Conservation (phyloP, 1,140 invertebrate genomes). For the Scaptodrosophila lebanonensis region DNA sequence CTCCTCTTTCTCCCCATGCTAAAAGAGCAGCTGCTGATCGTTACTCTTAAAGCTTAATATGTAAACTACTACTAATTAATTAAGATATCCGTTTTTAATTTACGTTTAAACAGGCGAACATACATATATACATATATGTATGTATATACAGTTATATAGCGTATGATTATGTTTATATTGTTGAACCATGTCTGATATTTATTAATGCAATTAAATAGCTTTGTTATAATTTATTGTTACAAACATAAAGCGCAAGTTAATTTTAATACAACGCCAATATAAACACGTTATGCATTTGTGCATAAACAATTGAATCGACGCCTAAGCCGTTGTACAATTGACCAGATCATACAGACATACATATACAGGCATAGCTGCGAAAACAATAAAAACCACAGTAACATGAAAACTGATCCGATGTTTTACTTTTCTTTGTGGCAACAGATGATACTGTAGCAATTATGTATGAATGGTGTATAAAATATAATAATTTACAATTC, state of each 20-base stretch:
- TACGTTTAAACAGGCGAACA: constrained; percentile 19
- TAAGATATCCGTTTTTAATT: constrained; percentile 38
- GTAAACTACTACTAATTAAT: constrained; percentile 14
- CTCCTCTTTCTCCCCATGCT: constrained; percentile 16
- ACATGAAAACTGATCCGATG: constrained; percentile 9
- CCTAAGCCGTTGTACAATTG: constrained; percentile 43
- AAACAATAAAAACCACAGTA: constrained; percentile 51
- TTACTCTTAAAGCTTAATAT: constrained; percentile 25
- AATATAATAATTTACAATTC: too few species aligned
- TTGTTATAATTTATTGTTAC: constrained; percentile 70
- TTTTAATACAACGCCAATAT: constrained; percentile 41
- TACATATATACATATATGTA: constrained; percentile 26
- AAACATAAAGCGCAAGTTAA: constrained; percentile 24
- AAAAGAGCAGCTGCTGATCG: constrained; percentile 47
- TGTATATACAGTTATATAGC: constrained; percentile 39
- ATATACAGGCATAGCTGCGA: too few species aligned
- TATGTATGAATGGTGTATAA: too few species aligned
- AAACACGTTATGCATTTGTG: neutral
- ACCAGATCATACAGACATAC: constrained; percentile 28
- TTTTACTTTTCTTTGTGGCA: too few species aligned
- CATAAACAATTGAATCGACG: constrained; percentile 20
- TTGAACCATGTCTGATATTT: constrained; percentile 71
- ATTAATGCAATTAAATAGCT: constrained; percentile 57
- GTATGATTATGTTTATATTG: constrained; percentile 57
- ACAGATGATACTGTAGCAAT: too few species aligned